These are phyloP conservation scores for Phyllotreta cruciferae DNA, from an alignment of 2,888 invertebrate species.

Conservation along the genomic window DNA sequence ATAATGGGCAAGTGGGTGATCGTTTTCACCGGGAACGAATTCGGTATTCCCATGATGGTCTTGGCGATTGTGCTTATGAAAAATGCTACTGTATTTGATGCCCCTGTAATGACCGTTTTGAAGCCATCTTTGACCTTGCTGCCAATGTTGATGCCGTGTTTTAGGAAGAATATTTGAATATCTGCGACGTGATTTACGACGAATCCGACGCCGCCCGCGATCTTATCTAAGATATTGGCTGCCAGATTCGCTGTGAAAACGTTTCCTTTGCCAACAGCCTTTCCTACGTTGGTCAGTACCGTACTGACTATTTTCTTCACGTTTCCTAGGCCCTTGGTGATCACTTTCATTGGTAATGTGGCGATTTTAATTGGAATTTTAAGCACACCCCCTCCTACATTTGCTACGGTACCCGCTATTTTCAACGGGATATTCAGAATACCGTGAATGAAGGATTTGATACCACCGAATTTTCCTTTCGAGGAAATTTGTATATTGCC, in stretches of 20 bases:
- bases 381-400: no score
- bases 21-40: slow-evolving; percentile 9
- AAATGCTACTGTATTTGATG: neutral
- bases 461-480: no score
- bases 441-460: no score
- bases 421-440: no score
- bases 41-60: neutral
- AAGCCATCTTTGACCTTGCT: slow-evolving; percentile 17
- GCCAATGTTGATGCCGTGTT: slow-evolving; percentile 7
- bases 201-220: slow-evolving; percentile 22
- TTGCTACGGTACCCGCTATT: no score
- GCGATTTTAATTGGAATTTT: no score
- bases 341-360: no score
- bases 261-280: no score
- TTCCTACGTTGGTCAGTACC: no score
- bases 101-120: neutral
- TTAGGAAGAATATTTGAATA: slow-evolving; percentile 26
- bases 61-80: slow-evolving; percentile 3
- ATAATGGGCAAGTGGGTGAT: slow-evolving; percentile 32
- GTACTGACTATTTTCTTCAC: no score
- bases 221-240: neutral
- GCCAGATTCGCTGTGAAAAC: neutral
- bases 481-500: no score
- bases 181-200: neutral
- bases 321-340: no score